Evolutionary conservation across 2,797 vertebrate genomes (phyloP), one percentile per base, ranked within the genome.

Genomic region (Pseudomugil gertrudae): DNA sequence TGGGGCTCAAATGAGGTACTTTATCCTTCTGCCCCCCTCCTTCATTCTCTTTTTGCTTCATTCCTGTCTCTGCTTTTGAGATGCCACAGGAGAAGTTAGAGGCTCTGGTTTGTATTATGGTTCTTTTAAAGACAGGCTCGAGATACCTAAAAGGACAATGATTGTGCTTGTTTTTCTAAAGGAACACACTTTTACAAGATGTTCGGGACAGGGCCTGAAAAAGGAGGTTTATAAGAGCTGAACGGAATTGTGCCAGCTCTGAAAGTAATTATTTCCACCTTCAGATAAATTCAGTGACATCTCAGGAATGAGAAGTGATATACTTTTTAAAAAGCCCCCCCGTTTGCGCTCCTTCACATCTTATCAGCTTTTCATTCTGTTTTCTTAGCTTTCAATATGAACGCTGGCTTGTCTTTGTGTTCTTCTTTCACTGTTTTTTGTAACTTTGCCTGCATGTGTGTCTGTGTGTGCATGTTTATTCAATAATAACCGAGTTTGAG

Each of bases 71-170:
- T 83, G 72, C 87, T 91, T 92, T 91, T 90, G 87, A 92, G 91
- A 90, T 86, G 87, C 87, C 83, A 82, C 84, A 89, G 86, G 84
- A 84, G 75, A 83, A 89, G 88, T 89, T 88, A 76, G 72, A 69
- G 85, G 75, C 84, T 91, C 92, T 93, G 92, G 86, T 93, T 94
- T 92, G 86, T 88, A 93, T 94, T 94, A 93, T 57, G 68, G 76
- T 66, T 83, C 69, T 78, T 79, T 21, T 76, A 70, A 79, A 87
- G 89, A 87, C 78, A 83, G 76, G 55, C 74, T 67, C 38, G 56
- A 56, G 55, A 59, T 45, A 83, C 82, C 80, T 87, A 83, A 69
- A 79, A 89, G 89, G 88, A 91, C 90, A 92, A 74, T 81, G 84
- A 75, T 52, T 66, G 69, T 69, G 69, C 85, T 88, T 78, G 78